Base-by-base conservation (phyloP, 2,113 vertebrate species). In the Ia io region DNA sequence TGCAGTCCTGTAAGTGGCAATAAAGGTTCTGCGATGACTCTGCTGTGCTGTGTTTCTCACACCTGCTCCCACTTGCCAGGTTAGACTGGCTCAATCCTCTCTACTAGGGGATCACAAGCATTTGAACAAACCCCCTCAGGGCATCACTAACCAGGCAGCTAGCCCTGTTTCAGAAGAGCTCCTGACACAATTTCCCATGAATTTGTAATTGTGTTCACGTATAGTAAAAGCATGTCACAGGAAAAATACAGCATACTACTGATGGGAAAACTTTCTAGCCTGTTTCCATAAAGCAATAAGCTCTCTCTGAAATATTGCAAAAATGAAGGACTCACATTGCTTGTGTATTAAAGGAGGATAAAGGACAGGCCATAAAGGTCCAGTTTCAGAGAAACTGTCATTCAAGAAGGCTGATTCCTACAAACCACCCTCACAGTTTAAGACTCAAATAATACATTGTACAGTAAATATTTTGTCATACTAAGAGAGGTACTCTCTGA, bases 141-240 rank as follows among this genome's bases (percentile, higher is more conserved):
- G 97, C 91, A 96, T 96, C 90, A 90, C 96, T 74, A 95, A 23
- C 0, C 56, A 96, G 85, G 63, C 25, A 40, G 83, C 1, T 0
- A 37, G 73, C 3, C 9, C 10, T 61, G 74, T 76, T 18, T 32
- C 90, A 40, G 30, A 88, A 82, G 93, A 56, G 40, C 71, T 92
- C 3, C 0, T 25, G 61, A 90, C 65, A 53, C n/a, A 3, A 89
- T 88, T 92, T 89, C 87, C 96, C 76, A 80, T 49, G 83, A 97
- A 97, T 96, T 63, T 93, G 93, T 91, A 28, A 74, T 80, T 96
- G 91, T 82, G 51, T 95, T 97, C 93, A 94, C 95, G 91, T 96
- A 16, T 67, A 90, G 77, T 79, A 92, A 95, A 69, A 74, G 2
- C 22, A 20, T 18, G n/a, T 49, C 84, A 35, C 18, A 83, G 77